Evolutionary conservation across 2,797 vertebrate species (phyloP).

Genomic region (Pangasius djambal): DNA sequence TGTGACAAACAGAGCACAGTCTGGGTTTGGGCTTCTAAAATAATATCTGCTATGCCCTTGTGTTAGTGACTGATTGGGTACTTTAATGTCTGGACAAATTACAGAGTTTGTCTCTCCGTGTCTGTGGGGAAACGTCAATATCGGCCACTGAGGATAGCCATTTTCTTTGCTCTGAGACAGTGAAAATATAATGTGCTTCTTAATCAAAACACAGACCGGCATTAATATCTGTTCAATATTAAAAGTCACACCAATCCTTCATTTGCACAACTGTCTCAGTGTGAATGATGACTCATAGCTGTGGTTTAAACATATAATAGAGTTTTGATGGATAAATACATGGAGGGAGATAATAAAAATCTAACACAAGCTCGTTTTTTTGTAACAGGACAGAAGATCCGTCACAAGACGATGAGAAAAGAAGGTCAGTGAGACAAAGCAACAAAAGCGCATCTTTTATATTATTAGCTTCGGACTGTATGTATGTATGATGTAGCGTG

Average conservation of each 20-base stretch:
- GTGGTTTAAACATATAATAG: neutral
- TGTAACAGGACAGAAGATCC: slow-evolving; percentile 87
- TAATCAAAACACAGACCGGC: too few relatives aligned
- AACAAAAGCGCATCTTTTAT: neutral
- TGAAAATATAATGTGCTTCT: neutral
- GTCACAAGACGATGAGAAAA: slow-evolving; percentile 88
- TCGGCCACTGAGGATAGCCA: neutral
- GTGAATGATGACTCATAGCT: neutral
- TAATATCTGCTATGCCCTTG: too few relatives aligned
- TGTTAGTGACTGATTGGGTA: too few relatives aligned
- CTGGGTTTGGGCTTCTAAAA: too few relatives aligned
- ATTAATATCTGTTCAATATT: neutral
- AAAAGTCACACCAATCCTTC: neutral
- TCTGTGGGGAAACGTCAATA: too few relatives aligned
- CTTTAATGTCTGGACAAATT: too few relatives aligned
- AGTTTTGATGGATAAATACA: neutral
- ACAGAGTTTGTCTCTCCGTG: too few relatives aligned
- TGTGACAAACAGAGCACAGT: too few relatives aligned
- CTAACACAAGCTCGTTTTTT: slow-evolving; percentile 65
- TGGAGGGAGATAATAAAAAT: neutral
- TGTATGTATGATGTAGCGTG: slow-evolving; percentile 11
- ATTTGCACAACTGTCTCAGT: neutral
- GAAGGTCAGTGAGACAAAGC: slow-evolving; percentile 73
- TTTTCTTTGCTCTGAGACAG: neutral
- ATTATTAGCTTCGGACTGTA: neutral